Base-by-base conservation (phyloP, 2,113 vertebrate genomes). In the Glaucomys volans region DNA sequence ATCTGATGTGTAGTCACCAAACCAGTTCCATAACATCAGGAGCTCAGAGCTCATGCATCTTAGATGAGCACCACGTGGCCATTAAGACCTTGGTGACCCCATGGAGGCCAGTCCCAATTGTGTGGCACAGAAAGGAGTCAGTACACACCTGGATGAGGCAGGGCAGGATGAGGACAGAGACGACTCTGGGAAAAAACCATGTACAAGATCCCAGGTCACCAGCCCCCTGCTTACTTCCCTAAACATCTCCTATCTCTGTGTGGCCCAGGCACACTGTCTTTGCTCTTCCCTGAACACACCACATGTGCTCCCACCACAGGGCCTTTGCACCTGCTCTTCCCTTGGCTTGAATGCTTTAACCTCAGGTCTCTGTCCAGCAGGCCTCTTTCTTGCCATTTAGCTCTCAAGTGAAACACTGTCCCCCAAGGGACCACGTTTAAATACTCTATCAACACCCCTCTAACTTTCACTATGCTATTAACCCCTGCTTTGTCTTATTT, bases 131-230 rank as follows among this genome's bases (percentile, higher is more conserved):
- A n/a, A 67, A 44, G 42, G 37, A 20, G 11, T 85, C 57, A 22
- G 20, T 0, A 0, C 30, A 90, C 7, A 52, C 2, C 1, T 37
- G 3, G 22, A 22, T 20, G 0, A 67, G 17, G n/a, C 32, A 47
- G 6, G 42, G 9, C 89, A 54, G 66, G 17, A 87, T 20, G 88
- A 13, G 54, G 62, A 66, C 2, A 44, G 35, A 67, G 22, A 76
- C 84, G 67, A 24, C 59, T 74, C 64, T 66, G 35, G 35, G 24
- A 82, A 94, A 96, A 89, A 50, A 79, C 57, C 71, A 66, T 12
- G 12, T 47, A 6, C 35, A 57, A 44, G n/a, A 75, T 22, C 75
- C 54, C 74, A 9, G 2, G 35, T 59, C 12, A 54, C 20, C 44
- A 64, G 50, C 30, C 28, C 26, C 50, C 37, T n/a, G 69, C 8